Evolutionary conservation across 2,113 vertebrate genomes (phyloP), one percentile per base, ranked within the genome.

Genomic region (Xenotilapia leptura): DNA sequence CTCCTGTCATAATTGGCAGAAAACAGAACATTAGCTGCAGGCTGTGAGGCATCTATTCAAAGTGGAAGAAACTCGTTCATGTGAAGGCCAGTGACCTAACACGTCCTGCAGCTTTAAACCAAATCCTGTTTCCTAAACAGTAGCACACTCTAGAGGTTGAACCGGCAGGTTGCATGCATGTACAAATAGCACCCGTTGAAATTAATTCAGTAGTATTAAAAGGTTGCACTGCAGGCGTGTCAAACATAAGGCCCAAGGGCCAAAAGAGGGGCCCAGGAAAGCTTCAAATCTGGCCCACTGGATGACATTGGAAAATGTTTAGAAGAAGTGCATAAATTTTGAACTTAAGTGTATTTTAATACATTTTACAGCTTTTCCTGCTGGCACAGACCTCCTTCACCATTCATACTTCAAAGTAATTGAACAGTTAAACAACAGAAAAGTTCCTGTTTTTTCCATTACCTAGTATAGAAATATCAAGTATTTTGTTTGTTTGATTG

Each of bases 111-210:
- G 79, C 38, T 84, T 47, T 5, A 11, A 28, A 65, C 1, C 4
- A 10, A 33, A 31, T 42, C 51, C 15, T 9, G 47, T 92, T 88
- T 89, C 2, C 42, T 79, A 33, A 23, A 12, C 86, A 88, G 21
- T n/a, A 62, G 56, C 58, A 8, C 62, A 83, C 83, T 88, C 93
- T 90, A 82, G 49, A 8, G 91, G 80, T 7, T 0, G 2, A 55
- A 38, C 3, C 2, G 1, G 13, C 49, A 17, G 4, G 14, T 21
- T 42, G 38, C 81, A 80, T 6, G 17, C 8, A 17, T 56, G 4
- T 19, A 11, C 26, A 49, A 8, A 65, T 17, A 3, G 21, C 6
- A 11, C 17, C 10, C 15, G 5, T 33, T 7, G 15, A 51, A 19
- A 19, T 31, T 5, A 77, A 28, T 31, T 77, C 23, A 7, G 42